Evolutionary conservation across 2,797 vertebrate species (phyloP).

Genomic region (Varecia variegata): DNA sequence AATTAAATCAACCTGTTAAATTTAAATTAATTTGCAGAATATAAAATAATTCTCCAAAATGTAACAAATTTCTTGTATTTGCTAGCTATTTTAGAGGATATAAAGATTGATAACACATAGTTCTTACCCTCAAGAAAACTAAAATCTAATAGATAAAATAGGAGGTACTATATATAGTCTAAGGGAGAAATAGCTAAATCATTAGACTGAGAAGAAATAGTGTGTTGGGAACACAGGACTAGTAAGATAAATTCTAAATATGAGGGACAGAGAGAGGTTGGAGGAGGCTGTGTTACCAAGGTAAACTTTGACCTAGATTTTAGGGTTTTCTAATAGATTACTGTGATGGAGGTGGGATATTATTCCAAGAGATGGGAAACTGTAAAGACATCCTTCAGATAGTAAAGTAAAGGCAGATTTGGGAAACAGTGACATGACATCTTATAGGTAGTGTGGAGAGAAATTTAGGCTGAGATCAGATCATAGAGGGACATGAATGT

Average conservation of each 20-base stretch:
- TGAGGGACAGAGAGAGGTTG: background rate
- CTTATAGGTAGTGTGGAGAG: background rate
- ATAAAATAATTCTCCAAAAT: background rate
- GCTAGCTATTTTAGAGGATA: background rate
- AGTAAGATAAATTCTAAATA: background rate
- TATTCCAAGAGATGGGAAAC: background rate
- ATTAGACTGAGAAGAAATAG: background rate
- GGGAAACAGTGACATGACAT: background rate
- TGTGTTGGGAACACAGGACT: background rate
- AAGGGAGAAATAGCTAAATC: background rate
- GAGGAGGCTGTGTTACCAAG: background rate
- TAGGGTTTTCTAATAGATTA: background rate
- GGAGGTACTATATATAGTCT: background rate
- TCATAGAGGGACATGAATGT: background rate
- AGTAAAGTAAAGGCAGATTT: background rate
- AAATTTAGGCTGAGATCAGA: background rate
- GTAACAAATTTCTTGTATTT: background rate
- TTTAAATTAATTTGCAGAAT: background rate
- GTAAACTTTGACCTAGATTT: background rate
- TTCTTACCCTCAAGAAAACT: background rate
- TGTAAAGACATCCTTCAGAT: background rate
- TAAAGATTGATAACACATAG: background rate
- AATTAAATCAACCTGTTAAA: background rate
- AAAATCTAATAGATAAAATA: background rate
- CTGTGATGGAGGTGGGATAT: background rate